Percentiles rank a stretch among this genome's conserved stretches.
Evolutionary conservation across 2,888 invertebrate species (phyloP).

Genomic region (Nemotelus pantherinus): DNA sequence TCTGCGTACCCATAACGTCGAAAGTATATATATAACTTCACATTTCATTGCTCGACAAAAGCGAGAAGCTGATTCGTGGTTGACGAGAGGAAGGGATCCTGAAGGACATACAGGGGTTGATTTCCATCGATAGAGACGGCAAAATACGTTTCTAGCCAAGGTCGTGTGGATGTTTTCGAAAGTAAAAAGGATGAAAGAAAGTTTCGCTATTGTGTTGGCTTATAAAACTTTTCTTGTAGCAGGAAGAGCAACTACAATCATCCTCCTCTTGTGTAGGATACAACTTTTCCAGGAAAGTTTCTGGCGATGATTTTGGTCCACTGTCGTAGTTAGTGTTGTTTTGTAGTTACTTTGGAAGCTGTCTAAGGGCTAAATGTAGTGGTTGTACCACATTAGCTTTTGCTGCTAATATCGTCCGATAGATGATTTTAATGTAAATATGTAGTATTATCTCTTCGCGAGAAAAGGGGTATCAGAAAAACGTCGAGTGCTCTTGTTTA

Average conservation of each 20-base stretch:
- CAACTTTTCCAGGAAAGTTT: constrained; percentile 19
- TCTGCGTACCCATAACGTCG: no score
- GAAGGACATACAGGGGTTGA: no score
- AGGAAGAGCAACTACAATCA: constrained; percentile 17
- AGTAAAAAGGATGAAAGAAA: no score
- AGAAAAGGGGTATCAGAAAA: constrained; percentile 10
- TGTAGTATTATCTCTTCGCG: constrained; percentile 17
- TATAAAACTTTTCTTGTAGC: no score
- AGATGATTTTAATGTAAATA: constrained; percentile 5
- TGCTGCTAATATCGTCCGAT: not conserved
- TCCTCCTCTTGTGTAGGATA: not conserved
- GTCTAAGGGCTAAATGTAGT: not conserved
- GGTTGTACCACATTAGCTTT: not conserved
- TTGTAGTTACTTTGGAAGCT: not conserved
- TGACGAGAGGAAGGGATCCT: no score
- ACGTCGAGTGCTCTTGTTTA: not conserved
- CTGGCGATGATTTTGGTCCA: not conserved
- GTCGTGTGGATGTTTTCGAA: no score
- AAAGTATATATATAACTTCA: not conserved
- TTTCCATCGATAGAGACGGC: no score
- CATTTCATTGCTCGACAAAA: not conserved
- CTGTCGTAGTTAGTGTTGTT: no score
- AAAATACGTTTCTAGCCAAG: no score
- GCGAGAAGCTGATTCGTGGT: no score
- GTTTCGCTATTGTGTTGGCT: no score